A percentile compares a stretch with the other conserved stretches of the same genome.
These are phyloP conservation scores for Ephestia elutella DNA, from an alignment of 1,140 invertebrate genomes.

Conservation along the genomic window DNA sequence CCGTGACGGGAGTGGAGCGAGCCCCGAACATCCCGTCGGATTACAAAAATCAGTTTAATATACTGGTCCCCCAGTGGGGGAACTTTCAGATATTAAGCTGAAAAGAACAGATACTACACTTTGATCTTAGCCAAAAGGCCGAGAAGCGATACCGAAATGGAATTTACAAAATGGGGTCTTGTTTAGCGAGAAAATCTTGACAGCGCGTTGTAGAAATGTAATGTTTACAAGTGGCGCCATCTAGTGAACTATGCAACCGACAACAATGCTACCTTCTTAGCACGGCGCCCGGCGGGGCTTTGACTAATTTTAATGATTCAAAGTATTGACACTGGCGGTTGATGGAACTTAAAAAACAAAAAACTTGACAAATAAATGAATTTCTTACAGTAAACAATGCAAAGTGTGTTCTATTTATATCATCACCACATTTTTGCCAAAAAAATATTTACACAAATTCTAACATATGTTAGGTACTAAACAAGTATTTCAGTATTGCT, in stretches of 20 bases:
- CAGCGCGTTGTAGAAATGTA: not conserved
- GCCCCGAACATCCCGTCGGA: slow-evolving; percentile 2
- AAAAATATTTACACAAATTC: too few species aligned
- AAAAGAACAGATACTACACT: slow-evolving; percentile 16
- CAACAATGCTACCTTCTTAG: too few species aligned
- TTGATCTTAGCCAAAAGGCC: slow-evolving; percentile 16
- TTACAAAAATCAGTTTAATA: slow-evolving; percentile 17
- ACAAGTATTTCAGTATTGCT: too few species aligned
- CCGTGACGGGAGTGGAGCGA: slow-evolving; percentile 10
- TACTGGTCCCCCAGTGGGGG: slow-evolving; percentile 16
- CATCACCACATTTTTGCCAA: too few species aligned
- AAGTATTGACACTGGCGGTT: too few species aligned
- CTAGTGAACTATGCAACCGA: not conserved
- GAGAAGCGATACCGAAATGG: slow-evolving; percentile 8
- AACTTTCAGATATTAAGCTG: slow-evolving; percentile 13
- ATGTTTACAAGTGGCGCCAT: not conserved
- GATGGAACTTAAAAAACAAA: too few species aligned
- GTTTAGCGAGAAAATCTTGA: not conserved
- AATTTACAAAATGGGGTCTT: not conserved
- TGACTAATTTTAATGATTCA: too few species aligned
- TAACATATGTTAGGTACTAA: too few species aligned
- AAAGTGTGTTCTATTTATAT: too few species aligned
- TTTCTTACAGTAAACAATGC: too few species aligned
- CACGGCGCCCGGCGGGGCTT: too few species aligned
- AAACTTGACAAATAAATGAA: too few species aligned